Conservation (phyloP, 2,113 vertebrate genomes). For the Ameiurus melas region DNA sequence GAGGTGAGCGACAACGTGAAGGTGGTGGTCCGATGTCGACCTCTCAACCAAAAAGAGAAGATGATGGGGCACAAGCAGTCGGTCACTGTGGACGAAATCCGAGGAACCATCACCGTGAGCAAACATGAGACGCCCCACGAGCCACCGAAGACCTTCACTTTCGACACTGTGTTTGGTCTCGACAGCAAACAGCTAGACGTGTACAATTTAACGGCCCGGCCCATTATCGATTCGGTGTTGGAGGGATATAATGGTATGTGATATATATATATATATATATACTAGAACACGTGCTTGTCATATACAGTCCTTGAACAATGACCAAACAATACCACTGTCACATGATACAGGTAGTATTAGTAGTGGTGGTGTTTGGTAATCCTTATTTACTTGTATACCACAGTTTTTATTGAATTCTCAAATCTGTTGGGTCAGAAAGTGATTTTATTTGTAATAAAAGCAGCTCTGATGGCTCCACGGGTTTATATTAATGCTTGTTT, state of each 20-base stretch:
- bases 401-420: not conserved
- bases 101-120: conserved; percentile 92
- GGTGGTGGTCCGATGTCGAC: conserved; percentile 94
- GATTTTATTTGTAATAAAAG: not conserved
- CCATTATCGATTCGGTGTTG: conserved; percentile 93
- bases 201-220: conserved; percentile 97
- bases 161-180: conserved; percentile 95
- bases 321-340: no score
- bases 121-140: conserved; percentile 89
- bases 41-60: conserved; percentile 92
- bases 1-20: conserved; percentile 94
- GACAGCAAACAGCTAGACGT: conserved; percentile 98
- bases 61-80: conserved; percentile 83
- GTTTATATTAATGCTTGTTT: not conserved
- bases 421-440: not conserved
- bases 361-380: not conserved
- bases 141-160: conserved; percentile 94
- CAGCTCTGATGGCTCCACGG: not conserved
- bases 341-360: not conserved
- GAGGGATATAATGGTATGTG: conserved; percentile 96
- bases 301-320: not conserved
- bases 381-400: not conserved
- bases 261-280: no score
- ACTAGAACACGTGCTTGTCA: not conserved
- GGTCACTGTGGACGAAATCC: conserved; percentile 90